These are phyloP conservation scores for Papilio helenus DNA, from an alignment of 1,140 invertebrate genomes.

Conservation along the genomic window DNA sequence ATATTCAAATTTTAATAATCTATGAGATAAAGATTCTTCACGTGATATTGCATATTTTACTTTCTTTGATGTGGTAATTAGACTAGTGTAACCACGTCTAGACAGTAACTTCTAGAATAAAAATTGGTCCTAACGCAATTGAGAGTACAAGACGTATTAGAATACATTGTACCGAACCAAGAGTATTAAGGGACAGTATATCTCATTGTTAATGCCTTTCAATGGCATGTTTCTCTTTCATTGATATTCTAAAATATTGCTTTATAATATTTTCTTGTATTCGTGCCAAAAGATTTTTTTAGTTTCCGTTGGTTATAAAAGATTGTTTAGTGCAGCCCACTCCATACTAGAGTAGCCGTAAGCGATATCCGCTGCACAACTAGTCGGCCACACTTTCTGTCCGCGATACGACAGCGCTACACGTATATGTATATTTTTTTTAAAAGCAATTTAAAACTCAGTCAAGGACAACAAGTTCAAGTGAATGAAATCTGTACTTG, in stretches of 20 bases:
- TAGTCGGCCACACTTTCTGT: slow-evolving; percentile 48
- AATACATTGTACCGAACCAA: too few relatives aligned
- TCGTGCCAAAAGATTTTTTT: slow-evolving; percentile 6
- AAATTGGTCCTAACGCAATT: neutral
- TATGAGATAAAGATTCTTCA: neutral
- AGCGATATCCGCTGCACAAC: slow-evolving; percentile 35
- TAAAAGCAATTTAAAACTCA: slow-evolving; percentile 37
- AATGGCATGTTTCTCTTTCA: neutral
- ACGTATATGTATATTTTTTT: slow-evolving; percentile 49
- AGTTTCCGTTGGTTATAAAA: neutral
- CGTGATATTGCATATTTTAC: too few relatives aligned
- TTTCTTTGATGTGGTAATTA: neutral
- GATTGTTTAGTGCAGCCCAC: slow-evolving; percentile 23
- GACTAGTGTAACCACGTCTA: neutral
- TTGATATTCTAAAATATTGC: neutral
- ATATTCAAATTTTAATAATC: neutral
- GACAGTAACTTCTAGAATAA: neutral
- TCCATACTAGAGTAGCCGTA: slow-evolving; percentile 33
- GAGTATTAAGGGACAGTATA: too few relatives aligned
- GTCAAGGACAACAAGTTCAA: slow-evolving; percentile 35
- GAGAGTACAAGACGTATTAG: neutral
- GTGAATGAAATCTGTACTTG: slow-evolving; percentile 8
- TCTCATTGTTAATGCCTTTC: neutral
- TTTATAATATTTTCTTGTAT: neutral
- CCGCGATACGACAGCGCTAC: slow-evolving; percentile 44